A percentile compares a stretch with the other conserved stretches of the same genome.
Conservation (phyloP, 2,888 invertebrate genomes). For the Erebia palarica region DNA sequence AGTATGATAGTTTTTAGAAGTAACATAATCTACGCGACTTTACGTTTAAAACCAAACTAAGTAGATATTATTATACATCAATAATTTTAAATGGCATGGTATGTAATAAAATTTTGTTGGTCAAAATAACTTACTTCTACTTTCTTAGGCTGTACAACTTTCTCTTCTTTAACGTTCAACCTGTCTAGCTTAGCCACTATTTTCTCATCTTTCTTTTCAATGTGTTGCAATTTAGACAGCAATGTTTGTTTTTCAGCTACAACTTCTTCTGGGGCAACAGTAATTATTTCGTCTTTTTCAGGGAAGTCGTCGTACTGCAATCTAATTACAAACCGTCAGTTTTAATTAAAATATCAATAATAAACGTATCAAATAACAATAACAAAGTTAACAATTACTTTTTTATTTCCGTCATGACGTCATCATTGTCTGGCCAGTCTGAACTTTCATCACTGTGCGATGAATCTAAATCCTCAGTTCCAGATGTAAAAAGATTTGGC, state of each 20-base stretch:
- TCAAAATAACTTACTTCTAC: conserved; percentile 53
- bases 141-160: conserved; percentile 54
- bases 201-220: conserved; percentile 62
- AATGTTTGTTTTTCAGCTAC: conserved; percentile 72
- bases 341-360: neutral
- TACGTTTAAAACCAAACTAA: too few species aligned
- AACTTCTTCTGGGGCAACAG: conserved; percentile 66
- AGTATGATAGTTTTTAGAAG: too few species aligned
- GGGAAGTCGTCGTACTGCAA: conserved; percentile 65
- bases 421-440: conserved; percentile 76
- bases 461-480: conserved; percentile 62
- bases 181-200: conserved; percentile 38
- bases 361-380: too few species aligned
- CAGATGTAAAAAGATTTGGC: conserved; percentile 83
- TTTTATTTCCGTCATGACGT: conserved; percentile 84
- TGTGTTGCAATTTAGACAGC: conserved; percentile 66
- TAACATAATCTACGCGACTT: too few species aligned
- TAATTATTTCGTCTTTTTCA: conserved; percentile 51
- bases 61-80: neutral
- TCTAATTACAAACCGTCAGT: conserved; percentile 46
- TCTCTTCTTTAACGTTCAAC: conserved; percentile 46
- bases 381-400: conserved; percentile 56
- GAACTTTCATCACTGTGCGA: conserved; percentile 62
- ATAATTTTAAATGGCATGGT: neutral
- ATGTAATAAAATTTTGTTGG: too few species aligned